Evolutionary conservation across 2,888 invertebrate species (phyloP), one percentile per base, ranked within the genome.

Genomic region (Tenthredo distinguenda): DNA sequence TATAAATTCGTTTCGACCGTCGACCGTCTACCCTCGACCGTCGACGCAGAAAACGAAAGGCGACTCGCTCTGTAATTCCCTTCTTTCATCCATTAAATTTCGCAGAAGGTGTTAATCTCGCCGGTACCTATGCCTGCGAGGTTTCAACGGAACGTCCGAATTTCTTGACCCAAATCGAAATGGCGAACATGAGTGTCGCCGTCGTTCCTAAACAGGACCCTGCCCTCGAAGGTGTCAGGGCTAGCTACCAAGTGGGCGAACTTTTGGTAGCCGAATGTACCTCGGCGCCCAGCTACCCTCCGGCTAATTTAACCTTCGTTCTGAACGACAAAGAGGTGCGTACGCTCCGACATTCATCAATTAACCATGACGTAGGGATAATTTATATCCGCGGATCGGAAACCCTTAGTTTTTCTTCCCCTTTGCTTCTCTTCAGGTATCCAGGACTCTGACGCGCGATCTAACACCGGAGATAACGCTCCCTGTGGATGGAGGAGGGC

Each of bases 141-240:
- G 92, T 93, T 85, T 91, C 92, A 50, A 89, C 91, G 31, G 93
- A 93, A 86, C 88, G 86, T 12, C 92, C 92, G 21, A 90, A 87
- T 86, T 93, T 92, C 86, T 87, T 88, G 74, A 91, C 91, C n/a
- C 90, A 88, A 81, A 92, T 90, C 86, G 90, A 88, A 10, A 88
- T 88, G 85, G 91, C 92, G 71, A 92, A 92, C 87, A 91, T 93
- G 89, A 93, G 90, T 87, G 91, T 92, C 18, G 93, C 92, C 18
- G 90, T 93, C 21, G 85, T 90, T 37, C 91, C 92, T 21, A 90
- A 90, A 84, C 88, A 76, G n/a, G 87, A 89, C 40, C 93, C 93
- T 18, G 90, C 87, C 26, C 89, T 93, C 68, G 91, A 91, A 72
- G 93, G 92, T 68, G 86, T 93, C 62, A 90, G 89, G 86, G 90